Evolutionary conservation across 2,888 invertebrate genomes (phyloP), one percentile per base, ranked within the genome.

Genomic region (Platerodrilus igneus): DNA sequence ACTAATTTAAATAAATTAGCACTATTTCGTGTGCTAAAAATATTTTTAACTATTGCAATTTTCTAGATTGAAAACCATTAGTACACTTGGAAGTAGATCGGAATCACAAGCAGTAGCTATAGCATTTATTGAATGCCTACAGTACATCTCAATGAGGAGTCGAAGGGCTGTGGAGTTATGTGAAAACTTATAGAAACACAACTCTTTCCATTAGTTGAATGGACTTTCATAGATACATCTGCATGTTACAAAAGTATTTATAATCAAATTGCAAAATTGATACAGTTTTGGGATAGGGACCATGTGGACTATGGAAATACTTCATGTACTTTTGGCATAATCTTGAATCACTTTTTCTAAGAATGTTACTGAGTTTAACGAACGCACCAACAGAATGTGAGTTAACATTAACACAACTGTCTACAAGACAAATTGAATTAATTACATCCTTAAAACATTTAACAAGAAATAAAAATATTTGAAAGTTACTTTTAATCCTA

Each of bases 111-210:
- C 81, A 0, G 76, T 89, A 55, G 73, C 81, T 13, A 74, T 72
- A 26, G 75, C 86, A 2, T 78, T 83, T 51, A 73, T 81, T 11
- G 91, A 91, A 60, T 90, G 90, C 59, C 60, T 89, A 11, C 78
- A 78, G 30, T 85, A 77, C 56, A 62, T 77, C 7, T 66, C 78
- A 35, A 63, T 77, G 30, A 68, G 73, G 52, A 72, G 76, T 50
- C 64, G 71, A 27, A 62, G 65, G 7, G 67, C 74, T 46, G 41
- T 55, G 14, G 59, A 62, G 13, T 52, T 75, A 7, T 73, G 73
- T 48, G 60, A 64, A 32, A 50, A 31, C 55, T 76, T 9, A 60
- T 75, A 4, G 64, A 63, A 54, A 45, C 51, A 1, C 64, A 73
- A 58, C 55, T 76, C 2, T 61, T 74, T 28, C 58, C 72, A 15